Conservation (phyloP, 2,797 vertebrate species). For the Catamblyrhynchus diadema region DNA sequence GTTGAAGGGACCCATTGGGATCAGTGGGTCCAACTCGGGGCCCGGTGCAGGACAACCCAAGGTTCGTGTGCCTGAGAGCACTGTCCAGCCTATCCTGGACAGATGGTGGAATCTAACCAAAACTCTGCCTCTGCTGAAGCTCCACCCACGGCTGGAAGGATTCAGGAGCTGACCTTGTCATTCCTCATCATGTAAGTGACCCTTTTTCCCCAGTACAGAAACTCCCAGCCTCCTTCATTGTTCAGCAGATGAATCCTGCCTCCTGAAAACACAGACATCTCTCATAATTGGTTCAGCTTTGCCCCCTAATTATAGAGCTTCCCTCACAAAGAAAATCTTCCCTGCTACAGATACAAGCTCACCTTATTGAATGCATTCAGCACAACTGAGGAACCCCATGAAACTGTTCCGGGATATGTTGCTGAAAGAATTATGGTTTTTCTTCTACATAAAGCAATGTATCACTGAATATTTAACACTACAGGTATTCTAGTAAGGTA, state of each 20-base stretch:
- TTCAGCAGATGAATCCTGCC: neutral
- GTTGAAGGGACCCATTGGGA: neutral
- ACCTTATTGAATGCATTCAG: neutral
- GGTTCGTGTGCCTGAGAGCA: neutral
- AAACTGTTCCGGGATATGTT: neutral
- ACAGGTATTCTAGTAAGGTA: neutral
- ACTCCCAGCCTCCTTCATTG: neutral
- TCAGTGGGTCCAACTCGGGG: fast-evolving
- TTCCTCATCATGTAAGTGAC: neutral
- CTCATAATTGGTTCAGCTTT: neutral
- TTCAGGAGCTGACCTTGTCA: neutral
- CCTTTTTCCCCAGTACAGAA: neutral
- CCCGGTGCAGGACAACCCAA: neutral
- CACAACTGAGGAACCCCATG: neutral
- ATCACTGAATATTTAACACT: neutral
- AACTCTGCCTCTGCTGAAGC: neutral
- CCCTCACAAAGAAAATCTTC: neutral
- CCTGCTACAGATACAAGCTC: neutral
- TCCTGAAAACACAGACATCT: neutral
- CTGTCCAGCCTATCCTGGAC: neutral
- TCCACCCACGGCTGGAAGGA: neutral
- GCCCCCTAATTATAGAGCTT: neutral
- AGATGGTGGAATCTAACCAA: neutral
- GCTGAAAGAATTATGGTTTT: neutral
- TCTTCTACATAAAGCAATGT: neutral